phyloP scores from a whole-genome alignment of 2,888 invertebrate genomes.

The Phlogophora meticulosa region DNA sequence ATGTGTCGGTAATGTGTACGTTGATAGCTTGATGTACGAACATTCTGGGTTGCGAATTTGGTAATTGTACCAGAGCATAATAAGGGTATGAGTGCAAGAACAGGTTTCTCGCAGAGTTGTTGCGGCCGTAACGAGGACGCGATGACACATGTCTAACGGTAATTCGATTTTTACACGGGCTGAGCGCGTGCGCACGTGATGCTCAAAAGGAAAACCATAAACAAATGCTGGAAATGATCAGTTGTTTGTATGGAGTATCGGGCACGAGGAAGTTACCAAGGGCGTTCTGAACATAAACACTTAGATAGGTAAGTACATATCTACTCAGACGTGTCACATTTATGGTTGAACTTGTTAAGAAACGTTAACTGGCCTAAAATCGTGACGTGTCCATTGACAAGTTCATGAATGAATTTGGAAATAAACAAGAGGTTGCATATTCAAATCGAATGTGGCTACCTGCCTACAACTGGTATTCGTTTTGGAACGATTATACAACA shows the following conservation, averaged over 20 bases:
- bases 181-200: constrained; percentile 74
- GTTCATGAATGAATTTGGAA: constrained; percentile 71
- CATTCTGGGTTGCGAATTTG: constrained; percentile 74
- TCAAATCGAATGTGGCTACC: constrained; percentile 63
- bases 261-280: constrained; percentile 63
- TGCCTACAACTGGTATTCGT: constrained; percentile 65
- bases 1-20: constrained; percentile 13
- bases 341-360: constrained; percentile 28
- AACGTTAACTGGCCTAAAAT: constrained; percentile 34
- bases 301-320: constrained; percentile 23
- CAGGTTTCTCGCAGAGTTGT: constrained; percentile 82
- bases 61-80: constrained; percentile 77
- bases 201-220: constrained; percentile 75
- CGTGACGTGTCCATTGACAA: constrained; percentile 62
- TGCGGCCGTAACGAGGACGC: constrained; percentile 84
- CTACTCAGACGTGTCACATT: constrained; percentile 39
- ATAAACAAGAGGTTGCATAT: constrained; percentile 67
- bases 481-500: constrained; percentile 71
- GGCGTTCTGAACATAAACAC: constrained; percentile 47
- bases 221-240: constrained; percentile 63
- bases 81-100: constrained; percentile 83
- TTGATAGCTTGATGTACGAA: constrained; percentile 31
- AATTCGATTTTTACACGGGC: constrained; percentile 82
- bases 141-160: constrained; percentile 90
- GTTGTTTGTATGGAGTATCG: constrained; percentile 54